Conservation (phyloP, 2,888 invertebrate genomes). For the Catocala sponsa region DNA sequence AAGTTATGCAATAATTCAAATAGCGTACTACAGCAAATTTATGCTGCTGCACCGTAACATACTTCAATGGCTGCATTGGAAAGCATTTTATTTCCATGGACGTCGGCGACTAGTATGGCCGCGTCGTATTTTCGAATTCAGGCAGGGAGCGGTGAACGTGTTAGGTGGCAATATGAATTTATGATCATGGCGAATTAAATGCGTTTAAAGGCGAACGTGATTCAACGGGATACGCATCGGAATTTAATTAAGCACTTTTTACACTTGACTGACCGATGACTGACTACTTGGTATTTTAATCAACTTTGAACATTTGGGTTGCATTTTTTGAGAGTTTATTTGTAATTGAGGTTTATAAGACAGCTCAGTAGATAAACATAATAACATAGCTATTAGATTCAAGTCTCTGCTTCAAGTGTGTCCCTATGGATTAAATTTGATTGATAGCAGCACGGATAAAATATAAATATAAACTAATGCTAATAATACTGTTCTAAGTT, state of each 20-base stretch:
- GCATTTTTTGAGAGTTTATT: too few species aligned
- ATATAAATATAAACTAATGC: too few species aligned
- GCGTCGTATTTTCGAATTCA: conserved; percentile 77
- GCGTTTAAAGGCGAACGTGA: conserved; percentile 74
- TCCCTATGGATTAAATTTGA: too few species aligned
- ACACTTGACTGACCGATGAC: conserved; percentile 59
- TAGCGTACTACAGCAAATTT: conserved; percentile 82
- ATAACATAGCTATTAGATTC: too few species aligned
- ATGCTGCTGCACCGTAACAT: conserved; percentile 83
- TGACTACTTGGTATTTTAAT: conserved; percentile 29
- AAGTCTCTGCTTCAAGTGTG: too few species aligned
- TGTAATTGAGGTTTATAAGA: too few species aligned
- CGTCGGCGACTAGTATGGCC: conserved; percentile 65
- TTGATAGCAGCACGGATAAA: too few species aligned
- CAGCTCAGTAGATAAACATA: too few species aligned
- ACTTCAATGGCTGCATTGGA: conserved; percentile 85
- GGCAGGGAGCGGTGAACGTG: conserved; percentile 71
- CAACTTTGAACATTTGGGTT: background rate
- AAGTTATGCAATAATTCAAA: conserved; percentile 87
- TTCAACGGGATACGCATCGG: conserved; percentile 68
- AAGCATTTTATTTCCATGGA: conserved; percentile 84
- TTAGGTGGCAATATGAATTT: conserved; percentile 83
- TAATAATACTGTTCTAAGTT: too few species aligned
- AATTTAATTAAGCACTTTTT: conserved; percentile 77
- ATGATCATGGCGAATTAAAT: conserved; percentile 81